Conservation (phyloP, 2,113 vertebrate species). For the Cepphus grylle region DNA sequence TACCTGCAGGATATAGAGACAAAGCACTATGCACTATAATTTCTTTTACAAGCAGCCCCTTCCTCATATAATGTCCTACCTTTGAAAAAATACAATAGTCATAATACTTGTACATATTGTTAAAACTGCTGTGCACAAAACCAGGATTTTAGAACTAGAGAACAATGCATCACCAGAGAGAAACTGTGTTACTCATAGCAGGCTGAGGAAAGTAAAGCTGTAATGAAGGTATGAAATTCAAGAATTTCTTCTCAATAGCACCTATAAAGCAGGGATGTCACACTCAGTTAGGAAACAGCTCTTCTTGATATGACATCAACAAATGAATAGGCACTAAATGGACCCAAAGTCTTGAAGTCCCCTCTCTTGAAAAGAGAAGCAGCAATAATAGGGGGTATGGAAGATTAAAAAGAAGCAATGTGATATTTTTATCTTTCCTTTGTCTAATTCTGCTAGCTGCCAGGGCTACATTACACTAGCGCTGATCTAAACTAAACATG, state of each 20-base stretch:
- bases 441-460: background rate
- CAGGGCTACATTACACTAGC: background rate
- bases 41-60: slow-evolving; percentile 66
- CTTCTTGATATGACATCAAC: background rate
- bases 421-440: background rate
- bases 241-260: background rate
- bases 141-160: slow-evolving; percentile 49
- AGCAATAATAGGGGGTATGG: background rate
- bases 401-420: background rate
- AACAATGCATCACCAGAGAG: slow-evolving; percentile 25
- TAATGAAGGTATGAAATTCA: background rate
- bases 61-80: slow-evolving; percentile 41
- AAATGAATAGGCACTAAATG: slow-evolving; percentile 2
- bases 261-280: background rate
- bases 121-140: slow-evolving; percentile 52
- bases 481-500: background rate
- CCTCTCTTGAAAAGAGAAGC: background rate
- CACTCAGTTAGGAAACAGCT: background rate
- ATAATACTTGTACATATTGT: slow-evolving; percentile 60
- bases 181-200: slow-evolving; percentile 5
- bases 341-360: background rate
- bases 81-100: slow-evolving; percentile 69
- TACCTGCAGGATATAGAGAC: slow-evolving; percentile 73
- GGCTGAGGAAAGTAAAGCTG: background rate
- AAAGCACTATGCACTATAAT: slow-evolving; percentile 54